Percentiles rank a stretch among this genome's conserved stretches.
Evolutionary conservation across 2,797 vertebrate species (phyloP).

Genomic region (Lacerta agilis): DNA sequence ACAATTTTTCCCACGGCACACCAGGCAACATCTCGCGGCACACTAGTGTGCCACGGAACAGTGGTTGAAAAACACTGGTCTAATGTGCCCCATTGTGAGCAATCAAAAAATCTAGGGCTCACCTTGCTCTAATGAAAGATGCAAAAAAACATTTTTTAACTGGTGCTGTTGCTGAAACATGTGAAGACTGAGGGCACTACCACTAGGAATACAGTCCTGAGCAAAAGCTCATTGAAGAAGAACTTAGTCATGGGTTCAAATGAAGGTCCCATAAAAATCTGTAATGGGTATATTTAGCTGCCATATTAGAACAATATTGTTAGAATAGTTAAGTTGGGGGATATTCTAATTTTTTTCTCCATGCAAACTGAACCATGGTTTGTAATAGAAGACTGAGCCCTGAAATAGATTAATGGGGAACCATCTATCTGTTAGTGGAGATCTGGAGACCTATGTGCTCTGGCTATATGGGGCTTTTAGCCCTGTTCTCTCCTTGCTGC

Average conservation of each 20-base stretch:
- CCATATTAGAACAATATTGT: background rate
- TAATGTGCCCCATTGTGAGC: background rate
- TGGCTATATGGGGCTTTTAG: background rate
- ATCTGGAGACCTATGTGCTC: background rate
- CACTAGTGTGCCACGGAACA: too few relatives aligned
- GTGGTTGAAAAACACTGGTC: too few relatives aligned
- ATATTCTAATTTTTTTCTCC: background rate
- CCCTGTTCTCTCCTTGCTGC: background rate
- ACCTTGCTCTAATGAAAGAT: background rate
- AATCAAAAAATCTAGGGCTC: background rate
- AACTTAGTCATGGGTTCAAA: background rate
- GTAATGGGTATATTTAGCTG: background rate
- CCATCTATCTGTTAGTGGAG: background rate
- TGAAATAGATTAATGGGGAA: background rate
- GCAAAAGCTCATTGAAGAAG: background rate
- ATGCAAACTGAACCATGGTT: background rate
- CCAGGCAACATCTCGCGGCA: too few relatives aligned
- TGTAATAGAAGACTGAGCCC: background rate
- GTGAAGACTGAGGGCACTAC: background rate
- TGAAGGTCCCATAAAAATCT: background rate
- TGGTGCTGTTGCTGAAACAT: background rate
- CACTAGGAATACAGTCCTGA: background rate
- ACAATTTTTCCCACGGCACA: too few relatives aligned
- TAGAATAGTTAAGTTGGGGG: background rate
- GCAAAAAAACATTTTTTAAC: background rate